phyloP scores from a whole-genome alignment of 2,113 vertebrate genomes.

The Mola mola region DNA sequence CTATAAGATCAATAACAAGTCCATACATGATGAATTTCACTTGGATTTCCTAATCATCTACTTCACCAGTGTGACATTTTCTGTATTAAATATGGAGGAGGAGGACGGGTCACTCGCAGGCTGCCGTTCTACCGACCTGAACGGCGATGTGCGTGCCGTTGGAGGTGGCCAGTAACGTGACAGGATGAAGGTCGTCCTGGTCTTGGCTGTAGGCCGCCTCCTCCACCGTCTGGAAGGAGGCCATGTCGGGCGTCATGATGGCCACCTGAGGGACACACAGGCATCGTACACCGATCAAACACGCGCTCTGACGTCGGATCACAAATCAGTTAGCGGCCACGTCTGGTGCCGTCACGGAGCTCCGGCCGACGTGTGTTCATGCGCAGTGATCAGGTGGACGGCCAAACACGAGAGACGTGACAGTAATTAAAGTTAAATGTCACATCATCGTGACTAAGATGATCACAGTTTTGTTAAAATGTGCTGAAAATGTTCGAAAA shows the following conservation, averaged over 20 bases:
- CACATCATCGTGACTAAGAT: too few species aligned
- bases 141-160: conserved; percentile 99
- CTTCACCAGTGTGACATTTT: too few species aligned
- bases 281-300: neutral
- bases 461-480: too few species aligned
- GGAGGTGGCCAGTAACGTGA: conserved; percentile 95
- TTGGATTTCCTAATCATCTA: neutral
- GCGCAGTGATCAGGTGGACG: too few species aligned
- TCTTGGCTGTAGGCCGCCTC: conserved; percentile 90
- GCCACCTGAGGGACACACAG: conserved; percentile 87
- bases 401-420: too few species aligned
- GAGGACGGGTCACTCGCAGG: neutral
- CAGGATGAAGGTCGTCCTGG: conserved; percentile 90
- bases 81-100: too few species aligned
- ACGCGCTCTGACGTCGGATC: neutral
- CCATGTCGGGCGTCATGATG: conserved; percentile 96
- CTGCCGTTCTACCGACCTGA: conserved; percentile 83
- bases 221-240: conserved; percentile 89
- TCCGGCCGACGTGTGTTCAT: too few species aligned
- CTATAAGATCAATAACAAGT: neutral
- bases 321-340: too few species aligned
- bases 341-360: too few species aligned
- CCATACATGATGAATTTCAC: neutral
- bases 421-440: too few species aligned
- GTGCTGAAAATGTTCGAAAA: too few species aligned